Evolutionary conservation across 2,797 vertebrate genomes (phyloP).

Genomic region (Knipowitschia caucasica): DNA sequence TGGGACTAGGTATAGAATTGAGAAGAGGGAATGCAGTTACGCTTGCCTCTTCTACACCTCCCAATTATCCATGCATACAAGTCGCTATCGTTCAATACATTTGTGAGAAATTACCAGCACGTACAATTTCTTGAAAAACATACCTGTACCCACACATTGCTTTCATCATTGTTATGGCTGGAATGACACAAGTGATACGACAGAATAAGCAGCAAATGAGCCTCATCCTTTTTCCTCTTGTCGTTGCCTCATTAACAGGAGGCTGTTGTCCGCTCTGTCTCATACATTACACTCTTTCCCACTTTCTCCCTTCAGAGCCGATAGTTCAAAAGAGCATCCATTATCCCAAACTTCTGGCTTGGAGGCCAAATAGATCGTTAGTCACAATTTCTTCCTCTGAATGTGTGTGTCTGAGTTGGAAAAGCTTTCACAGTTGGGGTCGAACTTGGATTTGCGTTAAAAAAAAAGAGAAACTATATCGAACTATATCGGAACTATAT

Average conservation of each 20-base stretch:
- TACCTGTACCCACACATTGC: constrained; percentile 14
- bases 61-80: constrained; percentile 26
- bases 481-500: no score
- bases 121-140: constrained; percentile 23
- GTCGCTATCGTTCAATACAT: constrained; percentile 38
- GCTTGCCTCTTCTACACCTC: constrained; percentile 7
- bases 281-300: background rate
- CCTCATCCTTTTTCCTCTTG: constrained; percentile 24
- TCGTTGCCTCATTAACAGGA: background rate
- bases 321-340: background rate
- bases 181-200: constrained; percentile 23
- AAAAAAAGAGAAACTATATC: no score
- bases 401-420: background rate
- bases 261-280: constrained; percentile 7
- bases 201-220: constrained; percentile 39
- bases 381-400: background rate
- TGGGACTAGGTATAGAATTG: constrained; percentile 6
- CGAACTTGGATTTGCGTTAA: background rate
- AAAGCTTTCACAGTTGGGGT: background rate
- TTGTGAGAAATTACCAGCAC: constrained; percentile 38
- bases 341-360: background rate
- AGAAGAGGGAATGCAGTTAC: constrained; percentile 12
- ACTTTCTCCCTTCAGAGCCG: constrained; percentile 3
- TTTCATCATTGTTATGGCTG: constrained; percentile 39
- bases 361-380: background rate